Evolutionary conservation across 2,113 vertebrate genomes (phyloP), one percentile per base, ranked within the genome.

Genomic region (Mohoua ochrocephala): DNA sequence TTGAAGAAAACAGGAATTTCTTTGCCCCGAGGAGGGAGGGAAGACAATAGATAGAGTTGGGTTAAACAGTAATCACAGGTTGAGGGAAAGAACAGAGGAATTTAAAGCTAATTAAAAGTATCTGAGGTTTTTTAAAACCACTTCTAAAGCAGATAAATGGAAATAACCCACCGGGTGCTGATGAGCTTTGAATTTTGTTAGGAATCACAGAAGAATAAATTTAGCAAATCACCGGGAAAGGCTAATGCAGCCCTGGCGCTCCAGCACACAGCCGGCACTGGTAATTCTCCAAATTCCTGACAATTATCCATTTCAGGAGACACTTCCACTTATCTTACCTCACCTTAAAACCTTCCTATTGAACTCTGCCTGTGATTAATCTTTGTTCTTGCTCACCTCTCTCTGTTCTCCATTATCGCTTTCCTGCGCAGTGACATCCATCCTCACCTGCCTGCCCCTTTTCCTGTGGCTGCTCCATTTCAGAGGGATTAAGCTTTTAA

Each of bases 81-180:
- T 96, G 92, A 89, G 68, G 80, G 41, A 37, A 92, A 77, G 88
- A 88, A 79, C 80, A 56, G 87, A 71, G 89, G 85, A 84, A 87
- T 88, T 84, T 89, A 91, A 52, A 91, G 91, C 91, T 93, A 96
- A 95, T 96, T 95, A 97, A 95, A 95, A 95, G 89, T 92, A 92
- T 86, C 86, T 91, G 87, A 94, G 89, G 41, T 28, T 96, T 95
- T 76, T 71, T 54, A 42, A 89, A 96, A 60, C 67, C 87, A 84
- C 93, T 96, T 96, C 70, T 54, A 74, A 95, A 80, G 95, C 76
- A 84, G 92, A 67, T 71, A 96, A 92, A 93, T 95, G 93, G 91
- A 93, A 90, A 92, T 86, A 94, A 88, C 95, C 93, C 85, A 78
- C 92, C n/a, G 45, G 88, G 94, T 67, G 94, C 59, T 89, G 92